phyloP scores from a whole-genome alignment of 2,797 vertebrate genomes.

The Lophius americanus region DNA sequence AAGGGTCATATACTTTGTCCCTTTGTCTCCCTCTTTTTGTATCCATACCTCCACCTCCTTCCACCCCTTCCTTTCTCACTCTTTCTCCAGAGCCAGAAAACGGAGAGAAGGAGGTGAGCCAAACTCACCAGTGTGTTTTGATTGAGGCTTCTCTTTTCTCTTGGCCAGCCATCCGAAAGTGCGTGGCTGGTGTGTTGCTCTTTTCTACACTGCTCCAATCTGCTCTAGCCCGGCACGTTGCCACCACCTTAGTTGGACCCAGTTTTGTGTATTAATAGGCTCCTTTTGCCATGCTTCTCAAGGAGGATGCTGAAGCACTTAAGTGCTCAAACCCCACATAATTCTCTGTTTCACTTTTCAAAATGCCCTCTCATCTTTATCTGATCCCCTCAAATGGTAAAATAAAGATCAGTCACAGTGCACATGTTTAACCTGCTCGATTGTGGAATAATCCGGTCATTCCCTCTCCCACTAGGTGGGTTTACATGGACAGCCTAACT shows the following conservation, averaged over 20 bases:
- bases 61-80: background rate
- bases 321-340: slow-evolving; percentile 58
- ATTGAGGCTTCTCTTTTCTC: slow-evolving; percentile 53
- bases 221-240: slow-evolving; percentile 66
- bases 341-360: slow-evolving; percentile 9
- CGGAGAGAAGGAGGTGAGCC: slow-evolving; percentile 40
- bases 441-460: background rate
- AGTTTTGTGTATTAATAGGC: slow-evolving; percentile 76
- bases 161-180: slow-evolving; percentile 63
- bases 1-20: slow-evolving; percentile 44
- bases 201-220: slow-evolving; percentile 68
- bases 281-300: slow-evolving; percentile 69
- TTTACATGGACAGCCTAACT: too few relatives aligned
- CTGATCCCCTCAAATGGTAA: slow-evolving; percentile 42
- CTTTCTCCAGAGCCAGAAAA: slow-evolving; percentile 31
- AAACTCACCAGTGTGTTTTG: slow-evolving; percentile 61
- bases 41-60: background rate
- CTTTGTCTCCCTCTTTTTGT: slow-evolving; percentile 37
- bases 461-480: background rate
- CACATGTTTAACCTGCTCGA: background rate
- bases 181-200: slow-evolving; percentile 61
- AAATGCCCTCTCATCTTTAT: slow-evolving; percentile 21
- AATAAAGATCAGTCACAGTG: slow-evolving; percentile 2
- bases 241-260: slow-evolving; percentile 75
- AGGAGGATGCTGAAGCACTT: slow-evolving; percentile 67